Conservation (phyloP, 2,888 invertebrate species). For the Rambutsinella grinnellia region DNA sequence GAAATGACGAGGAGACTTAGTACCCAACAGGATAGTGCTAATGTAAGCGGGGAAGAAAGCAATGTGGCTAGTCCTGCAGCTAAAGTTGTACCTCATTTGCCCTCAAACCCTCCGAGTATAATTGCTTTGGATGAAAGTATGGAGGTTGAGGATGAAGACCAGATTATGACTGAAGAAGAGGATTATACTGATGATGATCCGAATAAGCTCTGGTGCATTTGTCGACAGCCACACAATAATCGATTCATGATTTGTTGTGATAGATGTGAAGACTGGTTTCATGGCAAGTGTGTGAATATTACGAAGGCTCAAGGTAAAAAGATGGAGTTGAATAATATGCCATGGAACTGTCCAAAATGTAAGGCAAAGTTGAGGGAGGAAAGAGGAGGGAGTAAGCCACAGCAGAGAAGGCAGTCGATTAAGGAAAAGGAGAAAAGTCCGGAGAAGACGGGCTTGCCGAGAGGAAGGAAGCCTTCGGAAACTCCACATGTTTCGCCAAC, state of each 20-base stretch:
- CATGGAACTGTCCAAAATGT: slow-evolving; percentile 92
- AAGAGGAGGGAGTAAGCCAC: slow-evolving; percentile 71
- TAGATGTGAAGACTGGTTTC: slow-evolving; percentile 96
- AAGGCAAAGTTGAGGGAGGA: too few species aligned
- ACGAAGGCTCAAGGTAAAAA: slow-evolving; percentile 87
- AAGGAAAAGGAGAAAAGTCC: slow-evolving; percentile 10
- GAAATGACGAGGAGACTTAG: slow-evolving; percentile 26
- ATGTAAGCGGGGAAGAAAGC: slow-evolving; percentile 1
- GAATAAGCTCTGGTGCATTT: slow-evolving; percentile 89
- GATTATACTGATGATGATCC: slow-evolving; percentile 21
- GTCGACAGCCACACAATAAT: slow-evolving; percentile 94
- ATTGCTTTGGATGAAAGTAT: not conserved
- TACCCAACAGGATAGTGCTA: slow-evolving; percentile 30
- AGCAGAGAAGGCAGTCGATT: slow-evolving; percentile 67
- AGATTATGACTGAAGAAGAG: not conserved
- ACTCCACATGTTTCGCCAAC: not conserved
- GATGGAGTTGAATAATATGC: slow-evolving; percentile 89
- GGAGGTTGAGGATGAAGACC: not conserved
- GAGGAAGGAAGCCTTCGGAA: slow-evolving; percentile 19
- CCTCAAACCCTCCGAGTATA: not conserved
- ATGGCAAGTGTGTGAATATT: slow-evolving; percentile 96
- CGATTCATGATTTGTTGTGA: slow-evolving; percentile 98
- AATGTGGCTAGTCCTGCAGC: slow-evolving; percentile 4
- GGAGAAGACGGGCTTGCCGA: not conserved
- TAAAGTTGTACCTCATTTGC: not conserved